These are phyloP conservation scores for Zootoca vivipara DNA, from an alignment of 2,113 vertebrate species.

Conservation along the genomic window DNA sequence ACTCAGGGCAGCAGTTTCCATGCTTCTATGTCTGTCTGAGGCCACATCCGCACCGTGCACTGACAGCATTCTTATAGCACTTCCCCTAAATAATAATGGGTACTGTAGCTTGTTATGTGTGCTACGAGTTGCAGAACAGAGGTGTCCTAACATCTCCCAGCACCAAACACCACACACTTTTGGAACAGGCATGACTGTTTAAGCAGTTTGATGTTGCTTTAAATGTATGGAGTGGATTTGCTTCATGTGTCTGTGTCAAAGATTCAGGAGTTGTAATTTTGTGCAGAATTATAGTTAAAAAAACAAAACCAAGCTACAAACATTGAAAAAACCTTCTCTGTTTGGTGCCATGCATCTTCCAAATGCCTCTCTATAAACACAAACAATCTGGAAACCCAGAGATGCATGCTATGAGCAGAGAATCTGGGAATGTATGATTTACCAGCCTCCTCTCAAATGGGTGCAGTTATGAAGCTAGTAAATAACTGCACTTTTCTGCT, in stretches of 20 bases:
- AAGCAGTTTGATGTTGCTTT: no score
- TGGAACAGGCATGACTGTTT: no score
- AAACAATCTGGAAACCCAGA: constrained; percentile 7
- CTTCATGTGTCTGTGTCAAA: no score
- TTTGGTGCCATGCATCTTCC: not conserved
- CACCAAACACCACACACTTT: no score
- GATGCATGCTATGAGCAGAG: not conserved
- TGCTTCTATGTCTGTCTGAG: not conserved
- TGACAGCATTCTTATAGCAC: no score
- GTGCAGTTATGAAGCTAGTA: constrained; percentile 35
- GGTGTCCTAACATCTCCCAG: no score
- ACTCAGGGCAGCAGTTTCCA: not conserved
- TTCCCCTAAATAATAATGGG: no score
- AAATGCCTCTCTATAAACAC: not conserved
- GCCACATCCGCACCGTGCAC: no score
- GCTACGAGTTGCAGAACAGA: no score
- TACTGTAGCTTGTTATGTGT: no score
- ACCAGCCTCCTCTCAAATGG: constrained; percentile 14
- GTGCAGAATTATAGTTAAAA: not conserved
- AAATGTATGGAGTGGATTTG: no score
- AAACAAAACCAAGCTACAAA: not conserved
- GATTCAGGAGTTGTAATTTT: not conserved
- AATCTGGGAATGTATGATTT: constrained; percentile 38
- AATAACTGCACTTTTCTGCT: constrained; percentile 48
- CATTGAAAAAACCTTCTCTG: not conserved